Base-by-base conservation (phyloP, 2,888 invertebrate species). In the Punctoribates punctum region DNA sequence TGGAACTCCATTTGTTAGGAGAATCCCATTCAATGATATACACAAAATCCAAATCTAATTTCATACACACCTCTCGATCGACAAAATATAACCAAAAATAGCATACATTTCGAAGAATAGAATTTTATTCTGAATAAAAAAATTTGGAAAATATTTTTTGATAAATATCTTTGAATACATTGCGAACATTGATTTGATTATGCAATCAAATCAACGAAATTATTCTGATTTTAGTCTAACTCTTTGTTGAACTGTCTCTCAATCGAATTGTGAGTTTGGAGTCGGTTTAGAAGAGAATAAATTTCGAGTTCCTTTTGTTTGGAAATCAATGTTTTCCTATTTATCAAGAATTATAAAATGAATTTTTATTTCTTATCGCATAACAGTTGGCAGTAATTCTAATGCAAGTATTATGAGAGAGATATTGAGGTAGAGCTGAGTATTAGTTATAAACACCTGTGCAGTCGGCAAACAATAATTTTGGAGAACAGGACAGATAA, bases 401-500 rank as follows among this genome's bases (percentile, higher is more conserved):
- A 46, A 42, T 42, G 23, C 42, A 62, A 70, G 62, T 70, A 65
- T 65, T 70, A 34, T 70, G 29, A 29, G 62, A 17, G 29, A 15
- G 62, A 62, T 62, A 62, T 70, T 70, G 34, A 34, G 70, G 27
- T 23, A 42, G 34, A 34, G 34, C 34, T 34, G 4, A 34, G 46
- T 70, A 23, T 70, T n/a, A 70, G 23, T 42, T 42, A 70, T 70
- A 70, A 70, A 42, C 70, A 70, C 70, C 70, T 70, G 70, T 70
- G 70, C 70, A 70, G 17, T 70, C 38, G 15, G 23, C 23, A 70
- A 70, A 70, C 70, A 70, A 70, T 70, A 70, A 70, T 20, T 70
- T 70, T 34, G 5, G 17, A 34, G 34, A 62, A 42, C 29, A 70
- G 70, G 70, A 70, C 70, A 70, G 38, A 70, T 42, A 38, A 54